Evolutionary conservation across 2,113 vertebrate genomes (phyloP).

Genomic region (Mastomys natalensis): DNA sequence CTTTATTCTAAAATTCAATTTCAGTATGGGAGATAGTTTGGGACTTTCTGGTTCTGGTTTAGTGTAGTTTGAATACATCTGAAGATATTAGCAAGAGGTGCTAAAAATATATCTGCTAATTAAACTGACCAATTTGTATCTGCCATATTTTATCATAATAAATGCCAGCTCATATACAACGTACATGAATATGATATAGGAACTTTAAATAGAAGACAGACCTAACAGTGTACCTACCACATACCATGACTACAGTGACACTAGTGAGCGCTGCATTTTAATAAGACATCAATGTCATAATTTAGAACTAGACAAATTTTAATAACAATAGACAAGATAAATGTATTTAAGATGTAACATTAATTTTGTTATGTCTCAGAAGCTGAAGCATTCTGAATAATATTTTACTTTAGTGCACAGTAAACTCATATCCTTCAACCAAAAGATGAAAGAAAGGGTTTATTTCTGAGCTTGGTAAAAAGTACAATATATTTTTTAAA

Average conservation of each 20-base stretch:
- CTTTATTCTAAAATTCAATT: constrained; percentile 11
- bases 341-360: constrained; percentile 38
- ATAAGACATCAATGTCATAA: neutral
- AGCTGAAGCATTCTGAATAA: constrained; percentile 1
- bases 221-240: neutral
- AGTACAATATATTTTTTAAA: neutral
- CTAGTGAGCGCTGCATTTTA: neutral
- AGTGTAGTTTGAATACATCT: neutral
- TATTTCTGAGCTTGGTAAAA: neutral
- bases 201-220: neutral
- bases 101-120: constrained; percentile 33
- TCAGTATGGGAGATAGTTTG: neutral
- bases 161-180: neutral
- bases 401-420: neutral
- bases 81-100: neutral
- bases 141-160: neutral
- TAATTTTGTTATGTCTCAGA: constrained; percentile 34
- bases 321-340: neutral
- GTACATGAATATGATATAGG: neutral
- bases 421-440: neutral
- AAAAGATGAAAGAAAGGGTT: neutral
- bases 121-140: neutral
- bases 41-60: neutral
- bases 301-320: neutral
- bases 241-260: neutral